Base-by-base conservation (phyloP, 35 echinoderm and acorn worm genomes). In the Apostichopus japonicus region DNA sequence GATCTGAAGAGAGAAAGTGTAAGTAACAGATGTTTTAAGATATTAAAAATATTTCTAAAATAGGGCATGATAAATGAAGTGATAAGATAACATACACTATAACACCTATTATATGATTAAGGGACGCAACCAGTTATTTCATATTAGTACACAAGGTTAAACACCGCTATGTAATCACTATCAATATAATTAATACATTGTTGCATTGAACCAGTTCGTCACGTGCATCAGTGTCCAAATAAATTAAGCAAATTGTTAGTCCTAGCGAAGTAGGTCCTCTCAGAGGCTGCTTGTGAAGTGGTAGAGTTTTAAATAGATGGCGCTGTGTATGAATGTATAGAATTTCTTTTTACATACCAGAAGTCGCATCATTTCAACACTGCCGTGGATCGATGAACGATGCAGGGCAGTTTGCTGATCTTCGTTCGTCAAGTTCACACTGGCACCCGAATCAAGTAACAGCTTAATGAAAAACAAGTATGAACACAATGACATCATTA, bases 361-460 rank as follows among this genome's bases (percentile, higher is more conserved):
- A 13, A 79, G 23, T 53, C 78, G 10, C 5, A 79, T 22, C 78
- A 79, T 11, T 79, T 79, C 78, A 22, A 79, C 78, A 53, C 51
- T 79, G 16, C 78, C 78, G 78, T 79, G 23, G 16, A 79, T 79
- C 78, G 78, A 79, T 13, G 78, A 13, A 79, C 11, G 51, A 13
- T 79, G 78, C 11, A 79, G 51, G 23, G 78, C 13, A 13, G 78
- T 79, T 22, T 79, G 78, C 4, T 79, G 78, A 53, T 79, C 78
- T 53, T 79, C 78, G 78, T 79, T 79, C 22, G 23, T 53, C 11
- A 22, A 79, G 78, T 79, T 79, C 78, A 79, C 23, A 11, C 23
- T 79, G 78, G 78, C 78, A 17, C 22, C 13, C 11, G 51, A 27
- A 22, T 79, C 78, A 24, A 79, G 51, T 79, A 79, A 79, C 23